Conservation (phyloP, 2,888 invertebrate species). For the Argyresthia goedartella region DNA sequence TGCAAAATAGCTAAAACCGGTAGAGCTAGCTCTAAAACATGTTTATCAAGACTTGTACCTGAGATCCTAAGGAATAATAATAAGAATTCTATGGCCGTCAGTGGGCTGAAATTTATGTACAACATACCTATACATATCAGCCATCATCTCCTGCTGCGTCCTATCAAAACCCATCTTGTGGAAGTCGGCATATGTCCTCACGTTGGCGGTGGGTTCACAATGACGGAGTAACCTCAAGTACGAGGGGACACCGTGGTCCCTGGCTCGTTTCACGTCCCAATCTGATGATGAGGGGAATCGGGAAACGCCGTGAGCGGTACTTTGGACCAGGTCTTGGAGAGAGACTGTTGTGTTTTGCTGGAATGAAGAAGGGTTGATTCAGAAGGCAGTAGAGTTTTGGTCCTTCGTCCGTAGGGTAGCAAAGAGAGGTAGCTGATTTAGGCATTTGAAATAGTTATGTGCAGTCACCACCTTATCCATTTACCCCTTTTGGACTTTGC, state of each 20-base stretch:
- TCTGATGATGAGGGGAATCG: constrained; percentile 62
- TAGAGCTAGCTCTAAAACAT: too few relatives aligned
- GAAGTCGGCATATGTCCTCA: constrained; percentile 72
- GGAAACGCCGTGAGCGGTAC: constrained; percentile 74
- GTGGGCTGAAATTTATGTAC: not conserved
- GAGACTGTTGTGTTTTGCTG: constrained; percentile 72
- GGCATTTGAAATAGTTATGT: too few relatives aligned
- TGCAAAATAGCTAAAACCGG: too few relatives aligned
- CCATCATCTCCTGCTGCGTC: constrained; percentile 73
- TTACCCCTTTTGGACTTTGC: too few relatives aligned
- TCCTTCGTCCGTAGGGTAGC: too few relatives aligned
- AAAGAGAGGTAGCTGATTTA: too few relatives aligned
- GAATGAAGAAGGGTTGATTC: constrained; percentile 8
- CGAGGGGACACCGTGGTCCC: constrained; percentile 86
- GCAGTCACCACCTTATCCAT: too few relatives aligned
- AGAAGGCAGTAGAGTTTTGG: not conserved
- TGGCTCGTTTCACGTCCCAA: constrained; percentile 64
- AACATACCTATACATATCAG: constrained; percentile 76
- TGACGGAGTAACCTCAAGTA: constrained; percentile 78
- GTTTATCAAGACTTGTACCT: too few relatives aligned
- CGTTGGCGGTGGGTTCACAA: constrained; percentile 69
- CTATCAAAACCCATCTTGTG: constrained; percentile 66
- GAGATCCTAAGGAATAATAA: too few relatives aligned
- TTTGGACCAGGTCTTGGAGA: constrained; percentile 73
- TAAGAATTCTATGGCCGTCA: too few relatives aligned